These are phyloP conservation scores for Apamea epomidion DNA, from an alignment of 2,888 invertebrate species.

Conservation along the genomic window DNA sequence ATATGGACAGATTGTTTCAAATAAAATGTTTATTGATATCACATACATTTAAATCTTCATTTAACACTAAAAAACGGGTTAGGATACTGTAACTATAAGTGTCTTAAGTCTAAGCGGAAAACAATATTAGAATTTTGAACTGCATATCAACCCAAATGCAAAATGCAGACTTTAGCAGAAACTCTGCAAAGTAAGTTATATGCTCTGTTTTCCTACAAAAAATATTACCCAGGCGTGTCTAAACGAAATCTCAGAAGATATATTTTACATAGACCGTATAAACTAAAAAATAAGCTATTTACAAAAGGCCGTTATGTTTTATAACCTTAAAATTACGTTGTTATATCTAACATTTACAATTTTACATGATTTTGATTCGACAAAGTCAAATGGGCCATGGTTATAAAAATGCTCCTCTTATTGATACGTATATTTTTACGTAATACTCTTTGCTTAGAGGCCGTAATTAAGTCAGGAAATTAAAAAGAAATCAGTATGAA, in stretches of 20 bases:
- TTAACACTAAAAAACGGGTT: constrained; percentile 71
- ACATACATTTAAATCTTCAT: constrained; percentile 76
- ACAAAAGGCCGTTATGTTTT: constrained; percentile 83
- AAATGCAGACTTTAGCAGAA: constrained; percentile 43
- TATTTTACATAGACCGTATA: constrained; percentile 69
- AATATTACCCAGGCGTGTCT: constrained; percentile 36
- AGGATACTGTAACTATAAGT: constrained; percentile 58
- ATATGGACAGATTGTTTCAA: constrained; percentile 85
- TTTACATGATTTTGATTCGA: constrained; percentile 78
- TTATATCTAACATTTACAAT: constrained; percentile 86
- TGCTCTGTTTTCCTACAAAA: constrained; percentile 28
- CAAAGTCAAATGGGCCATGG: constrained; percentile 66
- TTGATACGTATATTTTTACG: constrained; percentile 64
- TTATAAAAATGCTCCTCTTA: constrained; percentile 58
- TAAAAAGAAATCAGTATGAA: constrained; percentile 54
- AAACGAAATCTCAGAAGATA: constrained; percentile 61
- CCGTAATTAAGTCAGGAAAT: constrained; percentile 49
- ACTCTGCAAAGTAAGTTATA: constrained; percentile 41
- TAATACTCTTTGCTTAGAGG: constrained; percentile 56
- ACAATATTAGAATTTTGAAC: constrained; percentile 51
- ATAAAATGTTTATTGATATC: constrained; percentile 82
- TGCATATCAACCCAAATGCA: constrained; percentile 26
- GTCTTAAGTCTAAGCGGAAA: constrained; percentile 55
- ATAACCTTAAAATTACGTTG: constrained; percentile 74
- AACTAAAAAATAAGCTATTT: constrained; percentile 83